Evolutionary conservation across 2,888 invertebrate genomes (phyloP), one percentile per base, ranked within the genome.

Genomic region (Drosophila glabriapex): DNA sequence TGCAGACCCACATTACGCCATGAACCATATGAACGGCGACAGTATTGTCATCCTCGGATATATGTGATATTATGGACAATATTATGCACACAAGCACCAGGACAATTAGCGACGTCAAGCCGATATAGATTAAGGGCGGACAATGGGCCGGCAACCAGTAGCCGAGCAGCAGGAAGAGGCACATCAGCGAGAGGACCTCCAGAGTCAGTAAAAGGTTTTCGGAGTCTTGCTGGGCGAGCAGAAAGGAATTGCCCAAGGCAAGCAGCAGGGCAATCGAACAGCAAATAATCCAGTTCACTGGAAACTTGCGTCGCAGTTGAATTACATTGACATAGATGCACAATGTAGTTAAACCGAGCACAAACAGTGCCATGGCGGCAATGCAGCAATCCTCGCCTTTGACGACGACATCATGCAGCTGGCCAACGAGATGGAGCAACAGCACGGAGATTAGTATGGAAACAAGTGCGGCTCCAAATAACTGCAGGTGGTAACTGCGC

Each of bases 251-350:
- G 31, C 80, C 90, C 33, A 80, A 0, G 0, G 49, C 33, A 10
- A 87, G 43, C 1, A 71, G 28, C 6, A 68, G 14, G 3, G 73
- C 86, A 14, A 82, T 55, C 19, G 4, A 1, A 16, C 49, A 31
- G 62, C 80, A 67, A 4, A 56, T 5, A 7, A 79, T 22, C 87
- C 90, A 90, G 31, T 88, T 78, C 12, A 28, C 3, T 4, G 86
- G 86, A 25, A 50, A 78, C 31, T 28, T 64, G 28, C 54, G 76
- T 25, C 73, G 83, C 35, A 82, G 37, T 25, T 60, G 41, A 0
- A 56, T 22, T 1, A 79, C 4, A 50, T 68, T 73, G 7, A 76
- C 62, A 35, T 78, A 87, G 7, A 83, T 7, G 46, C 65, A 64
- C 22, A 76, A 53, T 16, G 14, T 0, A 9, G 14, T 0, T 14